Conservation (phyloP, 2,888 invertebrate species). For the Iphiclides podalirius region DNA sequence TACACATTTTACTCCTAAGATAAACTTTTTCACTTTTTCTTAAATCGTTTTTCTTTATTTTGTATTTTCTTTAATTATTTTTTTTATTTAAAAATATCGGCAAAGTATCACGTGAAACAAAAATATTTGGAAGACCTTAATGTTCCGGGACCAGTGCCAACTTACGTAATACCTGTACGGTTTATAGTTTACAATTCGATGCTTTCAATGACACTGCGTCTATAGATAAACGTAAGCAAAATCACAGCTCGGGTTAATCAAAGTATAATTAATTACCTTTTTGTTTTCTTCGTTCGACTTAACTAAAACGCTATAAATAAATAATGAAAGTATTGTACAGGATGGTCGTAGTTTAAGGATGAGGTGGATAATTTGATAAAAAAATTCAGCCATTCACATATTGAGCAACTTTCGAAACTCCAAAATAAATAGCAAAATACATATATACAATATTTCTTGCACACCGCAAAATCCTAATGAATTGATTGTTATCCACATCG, state of each 20-base stretch:
- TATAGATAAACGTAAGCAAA: constrained; percentile 71
- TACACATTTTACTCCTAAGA: too few species aligned
- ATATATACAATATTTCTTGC: constrained; percentile 39
- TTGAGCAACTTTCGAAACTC: constrained; percentile 37
- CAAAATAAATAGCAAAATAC: constrained; percentile 37
- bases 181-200: constrained; percentile 17
- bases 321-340: constrained; percentile 75
- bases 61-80: too few species aligned
- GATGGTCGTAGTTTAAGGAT: constrained; percentile 59
- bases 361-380: constrained; percentile 48
- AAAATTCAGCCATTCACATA: constrained; percentile 34
- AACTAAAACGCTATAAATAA: constrained; percentile 71
- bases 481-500: constrained; percentile 48
- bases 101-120: constrained; percentile 16
- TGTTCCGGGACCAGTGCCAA: constrained; percentile 39
- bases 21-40: too few species aligned
- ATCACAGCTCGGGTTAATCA: constrained; percentile 80
- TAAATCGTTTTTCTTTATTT: too few species aligned
- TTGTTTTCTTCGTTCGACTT: constrained; percentile 67
- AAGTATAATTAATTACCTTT: constrained; percentile 70
- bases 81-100: not conserved
- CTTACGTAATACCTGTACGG: constrained; percentile 14
- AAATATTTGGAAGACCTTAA: constrained; percentile 44
- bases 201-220: constrained; percentile 31
- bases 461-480: constrained; percentile 26